Evolutionary conservation across 2,888 invertebrate species (phyloP), one percentile per base, ranked within the genome.

Genomic region (Zeuzera pyrina): DNA sequence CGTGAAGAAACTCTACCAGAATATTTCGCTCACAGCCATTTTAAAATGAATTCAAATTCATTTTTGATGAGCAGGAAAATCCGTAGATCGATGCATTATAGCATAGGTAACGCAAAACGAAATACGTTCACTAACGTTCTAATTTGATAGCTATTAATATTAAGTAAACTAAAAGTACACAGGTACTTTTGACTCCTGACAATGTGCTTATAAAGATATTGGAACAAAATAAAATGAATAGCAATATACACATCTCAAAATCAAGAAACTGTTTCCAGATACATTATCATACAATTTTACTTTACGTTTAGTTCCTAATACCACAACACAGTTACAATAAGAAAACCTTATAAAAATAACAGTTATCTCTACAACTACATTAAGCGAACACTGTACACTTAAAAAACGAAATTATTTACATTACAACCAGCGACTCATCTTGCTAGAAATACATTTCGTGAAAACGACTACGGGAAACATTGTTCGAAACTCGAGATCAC

Each of bases 141-240:
- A n/a, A n/a, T n/a, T n/a, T n/a, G n/a, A n/a, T n/a, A n/a, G n/a
- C n/a, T n/a, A n/a, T n/a, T n/a, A n/a, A n/a, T n/a, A n/a, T n/a
- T n/a, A n/a, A n/a, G n/a, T n/a, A n/a, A n/a, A n/a, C n/a, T n/a
- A 19, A 5, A 6, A 19, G 19, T 19, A 8, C 5, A 48, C 62
- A 69, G 68, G 69, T 66, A 67, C 64, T 34, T 47, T 38, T 49
- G 61, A 69, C 68, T 70, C 63, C 48, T n/a, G n/a, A n/a, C n/a
- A n/a, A n/a, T n/a, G n/a, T n/a, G n/a, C n/a, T n/a, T n/a, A n/a
- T n/a, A n/a, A n/a, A n/a, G n/a, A n/a, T n/a, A n/a, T n/a, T n/a
- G n/a, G n/a, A n/a, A n/a, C n/a, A n/a, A n/a, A n/a, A n/a, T n/a
- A n/a, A n/a, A n/a, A n/a, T n/a, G n/a, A n/a, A n/a, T n/a, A n/a